These are phyloP conservation scores for Platypus cylindrus DNA, from an alignment of 2,888 invertebrate species.

Conservation along the genomic window DNA sequence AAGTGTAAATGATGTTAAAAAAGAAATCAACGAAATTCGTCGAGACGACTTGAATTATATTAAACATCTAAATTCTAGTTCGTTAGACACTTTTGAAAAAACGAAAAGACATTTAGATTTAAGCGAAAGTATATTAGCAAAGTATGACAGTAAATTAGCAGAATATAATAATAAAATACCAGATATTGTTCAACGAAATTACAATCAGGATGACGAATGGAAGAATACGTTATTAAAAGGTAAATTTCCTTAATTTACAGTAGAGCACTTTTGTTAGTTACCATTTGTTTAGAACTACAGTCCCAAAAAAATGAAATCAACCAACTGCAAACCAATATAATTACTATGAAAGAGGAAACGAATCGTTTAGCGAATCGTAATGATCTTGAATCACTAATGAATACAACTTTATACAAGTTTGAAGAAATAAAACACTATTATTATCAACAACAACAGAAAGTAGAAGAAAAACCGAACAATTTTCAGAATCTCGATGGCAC, in stretches of 20 bases:
- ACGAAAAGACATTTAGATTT: conserved; percentile 36
- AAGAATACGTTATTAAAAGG: conserved; percentile 29
- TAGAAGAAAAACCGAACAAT: no score
- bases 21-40: conserved; percentile 27
- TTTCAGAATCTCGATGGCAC: no score
- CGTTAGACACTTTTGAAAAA: conserved; percentile 35
- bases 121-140: conserved; percentile 43
- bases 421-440: conserved; percentile 19
- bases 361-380: no score
- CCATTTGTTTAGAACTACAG: conserved; percentile 27
- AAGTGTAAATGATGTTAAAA: conserved; percentile 25
- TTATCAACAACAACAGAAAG: no score
- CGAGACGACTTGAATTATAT: conserved; percentile 33
- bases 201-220: conserved; percentile 27
- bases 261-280: no score
- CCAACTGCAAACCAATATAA: conserved; percentile 27
- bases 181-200: conserved; percentile 17
- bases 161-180: conserved; percentile 34
- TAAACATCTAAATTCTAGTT: conserved; percentile 35
- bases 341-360: no score
- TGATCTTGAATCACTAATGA: conserved; percentile 44
- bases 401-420: conserved; percentile 39
- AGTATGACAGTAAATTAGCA: conserved; percentile 43
- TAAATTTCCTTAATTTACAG: conserved; percentile 13
- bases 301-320: conserved; percentile 27